phyloP scores from a whole-genome alignment of 2,797 vertebrate genomes.

The Pachyuromys duprasi region DNA sequence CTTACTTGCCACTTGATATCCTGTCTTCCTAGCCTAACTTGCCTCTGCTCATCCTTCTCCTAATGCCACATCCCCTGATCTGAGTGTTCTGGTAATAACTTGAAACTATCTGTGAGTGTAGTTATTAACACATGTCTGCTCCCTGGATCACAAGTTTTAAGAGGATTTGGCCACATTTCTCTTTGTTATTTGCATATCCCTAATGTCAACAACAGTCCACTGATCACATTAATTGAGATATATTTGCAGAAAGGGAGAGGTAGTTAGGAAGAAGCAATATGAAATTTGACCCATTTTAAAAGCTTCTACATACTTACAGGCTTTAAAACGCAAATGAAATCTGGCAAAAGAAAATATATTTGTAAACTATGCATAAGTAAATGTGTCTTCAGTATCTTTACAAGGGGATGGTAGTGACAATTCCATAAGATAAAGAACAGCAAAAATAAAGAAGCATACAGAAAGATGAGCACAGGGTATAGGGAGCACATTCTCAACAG shows the following conservation, averaged over 20 bases:
- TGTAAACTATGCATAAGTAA: conserved; percentile 36
- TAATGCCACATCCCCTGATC: neutral
- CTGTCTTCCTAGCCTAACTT: neutral
- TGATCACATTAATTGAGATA: conserved; percentile 25
- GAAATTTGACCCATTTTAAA: conserved; percentile 30
- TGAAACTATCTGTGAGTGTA: neutral
- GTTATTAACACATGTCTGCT: neutral
- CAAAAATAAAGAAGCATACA: conserved; percentile 46
- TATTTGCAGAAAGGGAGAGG: conserved; percentile 14
- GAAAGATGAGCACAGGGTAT: neutral
- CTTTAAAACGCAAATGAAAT: conserved; percentile 56
- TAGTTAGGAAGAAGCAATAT: conserved; percentile 1
- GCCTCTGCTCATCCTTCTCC: conserved; percentile 29
- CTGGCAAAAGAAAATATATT: neutral
- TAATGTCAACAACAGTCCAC: neutral
- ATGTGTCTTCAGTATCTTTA: conserved; percentile 48
- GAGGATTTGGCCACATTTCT: neutral
- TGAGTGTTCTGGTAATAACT: conserved; percentile 18
- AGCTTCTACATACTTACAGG: conserved; percentile 3
- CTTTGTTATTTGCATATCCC: neutral
- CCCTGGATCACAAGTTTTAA: conserved; percentile 20
- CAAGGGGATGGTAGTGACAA: conserved; percentile 32
- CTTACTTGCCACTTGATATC: neutral
- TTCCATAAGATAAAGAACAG: conserved; percentile 7
- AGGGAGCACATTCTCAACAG: conserved; percentile 50